phyloP scores from a whole-genome alignment of 2,888 invertebrate species.

The Lithophane semibrunnea region DNA sequence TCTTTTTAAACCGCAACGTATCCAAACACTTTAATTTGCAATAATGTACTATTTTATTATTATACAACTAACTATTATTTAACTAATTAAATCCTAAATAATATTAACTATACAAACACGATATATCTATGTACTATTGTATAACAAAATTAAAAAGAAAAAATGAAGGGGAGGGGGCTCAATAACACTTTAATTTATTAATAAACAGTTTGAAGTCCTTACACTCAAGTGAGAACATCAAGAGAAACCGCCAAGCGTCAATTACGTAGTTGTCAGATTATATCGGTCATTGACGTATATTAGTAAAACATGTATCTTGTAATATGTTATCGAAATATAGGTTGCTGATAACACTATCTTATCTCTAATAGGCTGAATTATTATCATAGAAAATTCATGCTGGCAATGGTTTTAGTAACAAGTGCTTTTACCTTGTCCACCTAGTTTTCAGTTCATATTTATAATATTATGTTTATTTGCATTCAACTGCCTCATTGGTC shows the following conservation, averaged over 20 bases:
- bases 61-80: too few species aligned
- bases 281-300: slow-evolving; percentile 58
- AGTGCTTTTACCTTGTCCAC: slow-evolving; percentile 13
- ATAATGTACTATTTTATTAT: too few species aligned
- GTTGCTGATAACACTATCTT: slow-evolving; percentile 57
- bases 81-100: too few species aligned
- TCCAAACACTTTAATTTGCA: too few species aligned
- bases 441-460: background rate
- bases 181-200: too few species aligned
- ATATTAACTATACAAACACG: too few species aligned
- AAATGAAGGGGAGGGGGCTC: too few species aligned
- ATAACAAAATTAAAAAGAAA: too few species aligned
- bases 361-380: slow-evolving; percentile 40
- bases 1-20: background rate
- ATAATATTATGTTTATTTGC: too few species aligned
- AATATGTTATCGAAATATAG: slow-evolving; percentile 55
- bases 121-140: too few species aligned
- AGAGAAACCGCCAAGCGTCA: slow-evolving; percentile 33
- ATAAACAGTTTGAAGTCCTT: background rate
- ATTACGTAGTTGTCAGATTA: slow-evolving; percentile 8
- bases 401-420: slow-evolving; percentile 16
- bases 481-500: too few species aligned
- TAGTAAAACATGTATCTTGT: slow-evolving; percentile 46
- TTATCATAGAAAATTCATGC: slow-evolving; percentile 34
- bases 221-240: slow-evolving; percentile 35